Conservation (phyloP, 2,888 invertebrate species). For the Clitarchus hookeri region DNA sequence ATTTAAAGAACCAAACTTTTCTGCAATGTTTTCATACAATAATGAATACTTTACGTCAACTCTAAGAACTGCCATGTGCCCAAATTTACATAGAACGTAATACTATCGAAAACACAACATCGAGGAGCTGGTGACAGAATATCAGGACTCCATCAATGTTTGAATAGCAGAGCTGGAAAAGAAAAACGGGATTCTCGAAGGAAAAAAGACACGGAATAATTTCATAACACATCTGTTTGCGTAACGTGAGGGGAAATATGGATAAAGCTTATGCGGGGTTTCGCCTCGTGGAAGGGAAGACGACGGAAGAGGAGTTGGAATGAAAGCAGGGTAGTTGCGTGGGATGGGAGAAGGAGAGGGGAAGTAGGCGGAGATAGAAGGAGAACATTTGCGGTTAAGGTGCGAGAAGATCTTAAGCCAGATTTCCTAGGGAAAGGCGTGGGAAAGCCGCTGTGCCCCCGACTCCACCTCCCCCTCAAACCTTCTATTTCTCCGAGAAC, state of each 20-base stretch:
- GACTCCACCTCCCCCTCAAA: background rate
- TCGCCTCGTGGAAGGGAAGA: background rate
- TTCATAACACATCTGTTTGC: constrained; percentile 11
- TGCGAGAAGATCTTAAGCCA: constrained; percentile 2
- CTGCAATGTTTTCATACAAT: too few species aligned
- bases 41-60: too few species aligned
- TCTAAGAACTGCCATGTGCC: too few species aligned
- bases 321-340: background rate
- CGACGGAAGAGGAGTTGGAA: background rate
- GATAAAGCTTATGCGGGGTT: background rate
- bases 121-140: background rate
- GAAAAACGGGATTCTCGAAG: background rate
- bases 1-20: too few species aligned
- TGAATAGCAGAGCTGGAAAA: background rate
- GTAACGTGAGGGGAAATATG: constrained; percentile 15
- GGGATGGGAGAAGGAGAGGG: background rate
- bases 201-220: constrained; percentile 1
- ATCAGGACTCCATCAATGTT: background rate
- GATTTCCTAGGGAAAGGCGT: background rate
- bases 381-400: background rate
- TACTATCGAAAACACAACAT: too few species aligned
- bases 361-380: background rate
- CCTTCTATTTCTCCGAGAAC: background rate
- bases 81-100: too few species aligned
- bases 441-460: background rate